Percentiles rank a stretch among this genome's conserved stretches.
Conservation (phyloP, 2,797 vertebrate species). For the Gobio occitaniae region DNA sequence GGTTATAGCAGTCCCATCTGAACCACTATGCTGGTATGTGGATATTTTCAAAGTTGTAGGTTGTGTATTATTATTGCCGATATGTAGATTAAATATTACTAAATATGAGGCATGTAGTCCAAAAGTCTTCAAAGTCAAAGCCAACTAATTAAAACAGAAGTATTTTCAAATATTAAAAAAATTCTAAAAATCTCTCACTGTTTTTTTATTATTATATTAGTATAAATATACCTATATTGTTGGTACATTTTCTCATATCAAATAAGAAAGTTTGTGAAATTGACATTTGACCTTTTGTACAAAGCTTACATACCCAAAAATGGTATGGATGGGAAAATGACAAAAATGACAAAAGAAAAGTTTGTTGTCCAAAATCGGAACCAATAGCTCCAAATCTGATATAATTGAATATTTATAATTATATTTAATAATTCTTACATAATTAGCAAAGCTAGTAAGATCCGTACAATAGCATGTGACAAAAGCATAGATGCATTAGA, state of each 20-base stretch:
- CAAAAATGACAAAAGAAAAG: background rate
- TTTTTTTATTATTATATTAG: background rate
- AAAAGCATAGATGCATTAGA: background rate
- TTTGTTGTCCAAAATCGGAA: background rate
- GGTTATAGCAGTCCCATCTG: background rate
- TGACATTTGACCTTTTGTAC: background rate
- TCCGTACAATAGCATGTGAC: background rate
- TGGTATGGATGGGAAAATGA: background rate
- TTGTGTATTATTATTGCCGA: background rate
- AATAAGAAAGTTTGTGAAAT: background rate
- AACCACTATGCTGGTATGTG: background rate
- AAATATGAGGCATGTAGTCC: background rate
- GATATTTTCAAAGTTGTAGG: slow-evolving; percentile 2
- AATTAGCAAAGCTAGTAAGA: background rate
- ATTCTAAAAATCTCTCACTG: background rate
- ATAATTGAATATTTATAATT: background rate
- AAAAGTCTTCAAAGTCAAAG: background rate
- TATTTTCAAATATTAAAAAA: background rate
- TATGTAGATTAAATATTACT: background rate
- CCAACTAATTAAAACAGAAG: background rate
- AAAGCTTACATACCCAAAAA: background rate
- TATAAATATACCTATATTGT: background rate
- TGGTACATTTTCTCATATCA: background rate
- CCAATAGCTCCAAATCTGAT: background rate
- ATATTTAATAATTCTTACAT: background rate